Conservation (phyloP, 2,888 invertebrate genomes). For the Meloe dianella region DNA sequence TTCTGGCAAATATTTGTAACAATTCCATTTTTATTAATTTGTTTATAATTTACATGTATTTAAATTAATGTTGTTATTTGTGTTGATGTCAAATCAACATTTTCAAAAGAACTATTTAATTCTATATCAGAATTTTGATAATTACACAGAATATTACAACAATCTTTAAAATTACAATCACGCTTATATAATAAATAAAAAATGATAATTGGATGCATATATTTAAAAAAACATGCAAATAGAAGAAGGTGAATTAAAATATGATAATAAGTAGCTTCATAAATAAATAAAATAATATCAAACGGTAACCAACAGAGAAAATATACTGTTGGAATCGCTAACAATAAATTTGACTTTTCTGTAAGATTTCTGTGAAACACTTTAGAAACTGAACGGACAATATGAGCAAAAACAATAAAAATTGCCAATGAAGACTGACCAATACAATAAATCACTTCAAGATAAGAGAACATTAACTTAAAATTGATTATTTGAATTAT, state of each 20-base stretch:
- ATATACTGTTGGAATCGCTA: background rate
- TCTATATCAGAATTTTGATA: background rate
- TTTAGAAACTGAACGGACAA: background rate
- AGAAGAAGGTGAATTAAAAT: background rate
- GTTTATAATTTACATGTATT: background rate
- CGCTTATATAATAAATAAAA: slow-evolving; percentile 13
- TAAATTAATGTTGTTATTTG: background rate
- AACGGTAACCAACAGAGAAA: background rate
- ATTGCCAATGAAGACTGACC: background rate
- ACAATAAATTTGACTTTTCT: background rate
- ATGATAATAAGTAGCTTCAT: background rate
- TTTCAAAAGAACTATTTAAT: background rate
- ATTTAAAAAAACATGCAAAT: background rate
- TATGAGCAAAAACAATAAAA: background rate
- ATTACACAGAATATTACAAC: slow-evolving; percentile 16
- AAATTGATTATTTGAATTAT: background rate
- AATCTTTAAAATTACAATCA: slow-evolving; percentile 15
- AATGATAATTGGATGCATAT: slow-evolving; percentile 20
- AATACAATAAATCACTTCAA: background rate
- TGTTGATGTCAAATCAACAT: background rate
- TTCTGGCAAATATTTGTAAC: too few relatives aligned
- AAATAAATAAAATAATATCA: background rate
- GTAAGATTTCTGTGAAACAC: background rate
- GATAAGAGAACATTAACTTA: background rate
- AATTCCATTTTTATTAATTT: background rate